Percentiles rank a stretch among this genome's conserved stretches.
Conservation (phyloP, 2,797 vertebrate genomes). For the Sphenodon punctatus region DNA sequence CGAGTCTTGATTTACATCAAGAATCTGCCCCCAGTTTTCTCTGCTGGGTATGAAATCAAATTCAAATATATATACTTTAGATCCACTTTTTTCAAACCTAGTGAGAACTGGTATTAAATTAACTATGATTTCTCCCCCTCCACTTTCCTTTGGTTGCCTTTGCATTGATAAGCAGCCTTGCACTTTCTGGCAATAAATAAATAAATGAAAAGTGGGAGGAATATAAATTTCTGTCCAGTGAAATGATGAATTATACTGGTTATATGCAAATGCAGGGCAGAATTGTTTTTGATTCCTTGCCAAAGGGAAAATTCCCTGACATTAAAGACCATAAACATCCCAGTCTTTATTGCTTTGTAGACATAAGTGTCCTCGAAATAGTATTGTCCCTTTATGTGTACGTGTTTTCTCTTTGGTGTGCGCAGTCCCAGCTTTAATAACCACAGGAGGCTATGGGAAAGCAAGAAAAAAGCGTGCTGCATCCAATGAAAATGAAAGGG, state of each 20-base stretch:
- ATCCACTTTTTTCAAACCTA: no score
- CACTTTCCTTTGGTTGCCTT: no score
- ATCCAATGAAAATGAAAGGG: constrained; percentile 52
- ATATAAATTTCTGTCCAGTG: neutral
- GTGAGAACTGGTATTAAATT: no score
- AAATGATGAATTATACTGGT: neutral
- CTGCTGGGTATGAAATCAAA: no score
- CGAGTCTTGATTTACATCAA: no score
- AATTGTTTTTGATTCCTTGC: neutral
- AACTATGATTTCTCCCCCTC: no score
- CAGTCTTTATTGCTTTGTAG: constrained; percentile 5
- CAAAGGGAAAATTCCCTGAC: neutral
- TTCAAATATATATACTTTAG: no score
- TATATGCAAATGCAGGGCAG: neutral
- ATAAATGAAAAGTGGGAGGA: neutral
- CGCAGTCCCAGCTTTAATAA: constrained; percentile 83
- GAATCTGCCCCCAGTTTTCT: no score
- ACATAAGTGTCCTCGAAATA: neutral
- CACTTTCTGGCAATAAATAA: neutral
- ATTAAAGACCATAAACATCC: neutral
- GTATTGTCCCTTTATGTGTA: neutral
- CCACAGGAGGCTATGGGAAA: constrained; percentile 81
- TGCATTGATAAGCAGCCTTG: neutral
- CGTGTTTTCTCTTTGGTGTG: constrained; percentile 51
- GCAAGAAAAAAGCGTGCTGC: constrained; percentile 76